A percentile compares a stretch with the other conserved stretches of the same genome.
Evolutionary conservation across 2,113 vertebrate genomes (phyloP).

Genomic region (Clinocottus analis): DNA sequence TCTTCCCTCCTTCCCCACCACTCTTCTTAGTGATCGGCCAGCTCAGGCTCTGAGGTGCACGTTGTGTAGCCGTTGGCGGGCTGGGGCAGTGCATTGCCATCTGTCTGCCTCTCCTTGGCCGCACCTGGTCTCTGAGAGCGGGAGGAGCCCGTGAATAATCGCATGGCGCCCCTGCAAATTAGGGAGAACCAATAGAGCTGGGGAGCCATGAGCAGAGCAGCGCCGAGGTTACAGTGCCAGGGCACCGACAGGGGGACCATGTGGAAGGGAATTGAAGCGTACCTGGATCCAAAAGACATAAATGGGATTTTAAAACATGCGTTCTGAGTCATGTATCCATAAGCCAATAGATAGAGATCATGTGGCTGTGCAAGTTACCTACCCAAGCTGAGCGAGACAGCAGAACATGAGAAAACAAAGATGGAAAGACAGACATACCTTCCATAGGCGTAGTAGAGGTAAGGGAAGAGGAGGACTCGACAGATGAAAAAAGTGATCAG

Average conservation of each 20-base stretch:
- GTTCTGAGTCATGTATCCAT: neutral
- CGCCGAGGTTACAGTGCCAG: conserved; percentile 88
- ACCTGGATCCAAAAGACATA: conserved; percentile 70
- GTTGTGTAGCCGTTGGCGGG: conserved; percentile 82
- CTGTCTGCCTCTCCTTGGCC: conserved; percentile 63
- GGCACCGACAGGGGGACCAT: conserved; percentile 87
- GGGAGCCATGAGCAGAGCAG: conserved; percentile 89
- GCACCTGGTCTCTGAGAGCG: conserved; percentile 68
- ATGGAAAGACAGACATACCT: conserved; percentile 82
- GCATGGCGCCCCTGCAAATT: conserved; percentile 89
- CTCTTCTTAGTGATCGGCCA: conserved; percentile 72
- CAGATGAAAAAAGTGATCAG: conserved; percentile 93
- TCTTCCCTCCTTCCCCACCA: conserved; percentile 22
- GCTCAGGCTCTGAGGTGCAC: conserved; percentile 69
- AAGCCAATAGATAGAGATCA: neutral
- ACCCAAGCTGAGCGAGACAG: conserved; percentile 48
- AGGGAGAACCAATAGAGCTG: conserved; percentile 95
- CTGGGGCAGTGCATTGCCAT: conserved; percentile 63
- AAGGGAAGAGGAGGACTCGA: conserved; percentile 94
- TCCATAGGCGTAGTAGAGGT: conserved; percentile 95
- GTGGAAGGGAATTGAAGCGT: conserved; percentile 87
- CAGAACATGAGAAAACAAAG: conserved; percentile 50
- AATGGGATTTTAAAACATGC: neutral
- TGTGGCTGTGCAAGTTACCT: conserved; percentile 16
- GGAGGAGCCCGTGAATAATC: conserved; percentile 77